Evolutionary conservation across 2,888 invertebrate genomes (phyloP), one percentile per base, ranked within the genome.

Genomic region (Hydrotaea cyrtoneurina): DNA sequence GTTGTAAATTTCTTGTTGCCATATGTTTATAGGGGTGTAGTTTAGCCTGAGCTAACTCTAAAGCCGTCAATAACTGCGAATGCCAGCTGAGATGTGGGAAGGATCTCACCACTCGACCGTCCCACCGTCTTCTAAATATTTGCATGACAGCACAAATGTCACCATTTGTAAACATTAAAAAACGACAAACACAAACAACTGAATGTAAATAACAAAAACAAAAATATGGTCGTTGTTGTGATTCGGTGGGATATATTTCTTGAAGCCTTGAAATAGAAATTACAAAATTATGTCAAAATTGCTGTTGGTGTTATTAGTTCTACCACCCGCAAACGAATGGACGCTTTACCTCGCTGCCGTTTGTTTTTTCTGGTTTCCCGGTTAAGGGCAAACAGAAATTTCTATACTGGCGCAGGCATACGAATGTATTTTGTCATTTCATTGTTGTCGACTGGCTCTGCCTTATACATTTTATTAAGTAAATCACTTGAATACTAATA

Each of bases 141-240:
- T 57, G 73, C 57, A 73, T 57, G 73, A 57, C 57, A 43, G 39
- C 23, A 43, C 39, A 21, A 73, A 73, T 57, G 73, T 73, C 57
- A 73, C 57, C 73, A 73, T 73, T 73, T 43, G 73, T 73, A 66
- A 66, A 66, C 66, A 66, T 66, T 66, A 66, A 66, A 66, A 39
- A 36, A 17, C 10, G 21, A 66, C 19, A 2, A 43, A 31, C 2
- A 53, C 15, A 59, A 26, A 59, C 21, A 59, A 15, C 8, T 17
- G 11, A n/a, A 17, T 2, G 31, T 3, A 15, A 36, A 36, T 59
- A 26, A 19, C 3, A 7, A 7, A 31, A 31, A 31, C 31, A 31
- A n/a, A n/a, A n/a, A n/a, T n/a, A 39, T 64, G 39, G 17, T 59
- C 64, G 4, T 62, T 13, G 15, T 2, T n/a, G n/a, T 31, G 31